Percentiles rank a stretch among this genome's conserved stretches.
Evolutionary conservation across 1,140 invertebrate species (phyloP).

Genomic region (Chironomus tepperi): DNA sequence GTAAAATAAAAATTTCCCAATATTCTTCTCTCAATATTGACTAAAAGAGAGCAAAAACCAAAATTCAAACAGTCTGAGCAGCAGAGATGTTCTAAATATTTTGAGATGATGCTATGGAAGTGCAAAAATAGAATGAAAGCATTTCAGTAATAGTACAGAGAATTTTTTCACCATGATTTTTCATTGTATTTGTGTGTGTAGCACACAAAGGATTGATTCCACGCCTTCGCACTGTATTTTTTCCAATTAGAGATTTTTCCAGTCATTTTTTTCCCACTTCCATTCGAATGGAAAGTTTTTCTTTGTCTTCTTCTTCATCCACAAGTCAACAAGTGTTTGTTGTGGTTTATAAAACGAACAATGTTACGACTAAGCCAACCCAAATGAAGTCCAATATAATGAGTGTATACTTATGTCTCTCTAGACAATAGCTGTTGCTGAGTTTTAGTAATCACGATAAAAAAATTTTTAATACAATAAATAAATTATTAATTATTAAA

Average conservation of each 20-base stretch:
- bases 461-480: neutral
- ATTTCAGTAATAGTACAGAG: neutral
- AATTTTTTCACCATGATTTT: neutral
- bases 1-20: no score
- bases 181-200: neutral
- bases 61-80: neutral
- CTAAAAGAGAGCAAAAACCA: no score
- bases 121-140: conserved; percentile 1
- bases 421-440: no score
- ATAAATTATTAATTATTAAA: conserved; percentile 1
- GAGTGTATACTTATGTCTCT: neutral
- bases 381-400: neutral
- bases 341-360: neutral
- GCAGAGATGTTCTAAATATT: conserved; percentile 4
- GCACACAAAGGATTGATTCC: neutral
- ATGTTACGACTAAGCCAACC: neutral
- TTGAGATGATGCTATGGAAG: neutral
- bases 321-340: conserved; percentile 17
- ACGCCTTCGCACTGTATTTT: neutral
- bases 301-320: neutral
- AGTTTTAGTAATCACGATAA: no score
- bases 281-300: neutral
- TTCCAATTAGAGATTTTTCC: neutral
- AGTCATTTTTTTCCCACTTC: conserved; percentile 1
- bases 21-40: no score